phyloP scores from a whole-genome alignment of 2,888 invertebrate genomes.

The Kuschelorhynchus macadamiae region DNA sequence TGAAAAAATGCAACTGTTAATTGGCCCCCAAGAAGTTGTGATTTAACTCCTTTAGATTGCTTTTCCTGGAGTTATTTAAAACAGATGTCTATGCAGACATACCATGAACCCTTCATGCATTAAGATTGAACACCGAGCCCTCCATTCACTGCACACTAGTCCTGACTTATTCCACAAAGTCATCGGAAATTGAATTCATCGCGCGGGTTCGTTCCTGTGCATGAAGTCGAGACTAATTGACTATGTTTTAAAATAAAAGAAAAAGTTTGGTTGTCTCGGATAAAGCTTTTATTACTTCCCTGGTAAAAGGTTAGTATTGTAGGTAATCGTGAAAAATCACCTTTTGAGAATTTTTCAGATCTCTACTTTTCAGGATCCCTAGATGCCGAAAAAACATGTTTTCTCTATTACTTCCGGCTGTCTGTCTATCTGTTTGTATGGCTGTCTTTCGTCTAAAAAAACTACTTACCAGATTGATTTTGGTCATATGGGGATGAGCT shows the following conservation, averaged over 20 bases:
- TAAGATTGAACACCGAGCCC: conserved; percentile 4
- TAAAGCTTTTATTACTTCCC: conserved; percentile 3
- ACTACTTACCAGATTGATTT: no score
- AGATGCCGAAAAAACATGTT: no score
- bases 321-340: no score
- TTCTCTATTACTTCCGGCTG: no score
- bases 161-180: conserved; percentile 17
- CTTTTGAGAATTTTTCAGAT: no score
- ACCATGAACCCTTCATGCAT: conserved; percentile 19
- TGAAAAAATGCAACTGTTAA: neutral
- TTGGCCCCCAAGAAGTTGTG: conserved; percentile 3
- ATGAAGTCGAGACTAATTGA: neutral
- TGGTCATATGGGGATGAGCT: no score
- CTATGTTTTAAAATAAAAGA: conserved; percentile 5
- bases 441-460: no score
- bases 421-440: no score
- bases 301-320: no score
- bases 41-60: conserved; percentile 3
- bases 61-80: conserved; percentile 12
- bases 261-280: conserved; percentile 2
- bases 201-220: neutral
- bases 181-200: conserved; percentile 19
- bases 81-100: neutral
- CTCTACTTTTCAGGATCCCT: no score
- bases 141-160: conserved; percentile 3